phyloP scores from a whole-genome alignment of 1,140 invertebrate genomes.

The Achatina immaculata region DNA sequence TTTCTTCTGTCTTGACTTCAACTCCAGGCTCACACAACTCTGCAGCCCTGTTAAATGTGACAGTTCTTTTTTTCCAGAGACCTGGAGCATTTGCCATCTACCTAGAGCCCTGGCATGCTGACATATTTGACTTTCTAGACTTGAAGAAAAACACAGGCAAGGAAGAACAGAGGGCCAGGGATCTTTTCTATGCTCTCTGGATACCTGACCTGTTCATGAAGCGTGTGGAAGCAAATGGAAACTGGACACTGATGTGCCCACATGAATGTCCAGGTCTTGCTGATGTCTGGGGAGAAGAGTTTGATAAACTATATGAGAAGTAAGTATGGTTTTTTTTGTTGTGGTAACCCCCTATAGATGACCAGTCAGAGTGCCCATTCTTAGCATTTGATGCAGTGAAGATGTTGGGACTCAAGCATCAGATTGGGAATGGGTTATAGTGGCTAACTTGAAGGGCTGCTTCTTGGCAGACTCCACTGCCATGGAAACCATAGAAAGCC shows the following conservation, averaged over 20 bases:
- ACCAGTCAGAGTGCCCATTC: too few relatives aligned
- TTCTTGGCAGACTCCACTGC: too few relatives aligned
- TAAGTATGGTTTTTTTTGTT: too few relatives aligned
- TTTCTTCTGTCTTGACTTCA: too few relatives aligned
- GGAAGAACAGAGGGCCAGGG: slow-evolving; percentile 79
- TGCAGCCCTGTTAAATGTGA: too few relatives aligned
- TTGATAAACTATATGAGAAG: slow-evolving; percentile 89
- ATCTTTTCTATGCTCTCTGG: slow-evolving; percentile 99
- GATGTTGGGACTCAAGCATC: too few relatives aligned
- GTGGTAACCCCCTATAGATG: too few relatives aligned
- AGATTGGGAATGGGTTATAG: too few relatives aligned
- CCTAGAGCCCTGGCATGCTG: slow-evolving; percentile 98
- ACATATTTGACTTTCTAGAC: slow-evolving; percentile 96
- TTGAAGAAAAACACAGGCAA: slow-evolving; percentile 87
- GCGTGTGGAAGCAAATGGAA: slow-evolving; percentile 87
- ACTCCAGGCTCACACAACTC: too few relatives aligned
- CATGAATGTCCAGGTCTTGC: slow-evolving; percentile 90
- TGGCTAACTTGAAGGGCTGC: too few relatives aligned
- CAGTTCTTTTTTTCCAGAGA: slow-evolving; percentile 76
- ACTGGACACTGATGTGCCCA: slow-evolving; percentile 99
- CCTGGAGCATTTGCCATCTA: slow-evolving; percentile 99
- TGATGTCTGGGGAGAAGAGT: slow-evolving; percentile 95
- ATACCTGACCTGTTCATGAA: slow-evolving; percentile 99
- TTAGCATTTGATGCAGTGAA: too few relatives aligned
- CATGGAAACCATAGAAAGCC: too few relatives aligned